Evolutionary conservation across 1,140 invertebrate species (phyloP), one percentile per base, ranked within the genome.

Genomic region (Neodiprion lecontei): DNA sequence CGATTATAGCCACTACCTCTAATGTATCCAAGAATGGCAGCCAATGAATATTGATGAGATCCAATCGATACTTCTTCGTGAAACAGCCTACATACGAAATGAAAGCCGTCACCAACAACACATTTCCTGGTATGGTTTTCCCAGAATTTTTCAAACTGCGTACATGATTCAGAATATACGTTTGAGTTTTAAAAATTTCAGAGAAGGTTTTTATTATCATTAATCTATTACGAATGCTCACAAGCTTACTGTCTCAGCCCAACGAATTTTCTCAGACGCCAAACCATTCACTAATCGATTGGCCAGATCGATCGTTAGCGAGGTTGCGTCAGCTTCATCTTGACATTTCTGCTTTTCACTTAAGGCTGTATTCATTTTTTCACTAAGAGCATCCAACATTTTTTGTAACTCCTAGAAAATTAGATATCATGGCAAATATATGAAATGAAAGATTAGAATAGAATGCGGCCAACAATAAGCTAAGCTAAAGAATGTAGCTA

Each of bases 61-160:
- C 94, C 9, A 90, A 81, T 73, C 97, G 89, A 84, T 98, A 99
- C 67, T 91, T 90, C 79, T 95, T 94, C 8, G 95, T 96, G 84
- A 99, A 99, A 78, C 96, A 97, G 2, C 97, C 97, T 9, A 98
- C 94, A 83, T 99, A 99, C 0, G 97, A 98, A 68, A 98, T 94
- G 87, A 98, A 99, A n/a, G 97, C 96, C 7, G 96, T 95, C 7
- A 96, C 93, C 4, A 98, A 84, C 0, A 98, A 87, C 49, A 98
- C 93, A 82, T 99, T 97, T 3, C 97, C 97, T 1, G 97, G 96
- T 53, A 98, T 88, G 76, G 95, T 97, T 65, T 92, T 89, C 78
- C 92, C 93, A 79, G 93, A 90, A 81, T 81, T 83, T 79, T 90
- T 89, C 76, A 89, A 87, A 74, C 88, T 91, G 83, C 2, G 17